phyloP scores from a whole-genome alignment of 2,888 invertebrate genomes.

The Hirudinaria manillensis region DNA sequence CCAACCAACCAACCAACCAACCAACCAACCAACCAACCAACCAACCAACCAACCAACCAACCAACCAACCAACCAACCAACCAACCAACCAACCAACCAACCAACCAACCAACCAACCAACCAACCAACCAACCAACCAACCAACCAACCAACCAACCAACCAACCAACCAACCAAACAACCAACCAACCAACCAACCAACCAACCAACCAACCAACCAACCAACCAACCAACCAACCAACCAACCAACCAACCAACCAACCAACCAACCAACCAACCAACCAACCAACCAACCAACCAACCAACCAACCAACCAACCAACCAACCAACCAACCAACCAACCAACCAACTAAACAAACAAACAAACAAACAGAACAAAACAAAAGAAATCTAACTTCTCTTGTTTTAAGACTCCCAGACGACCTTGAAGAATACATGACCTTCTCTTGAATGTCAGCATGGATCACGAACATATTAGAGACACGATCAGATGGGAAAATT shows the following conservation, averaged over 20 bases:
- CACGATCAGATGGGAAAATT: no score
- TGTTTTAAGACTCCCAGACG: no score
- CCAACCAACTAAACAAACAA: conserved; percentile 4
- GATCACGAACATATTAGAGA: no score
- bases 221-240: conserved; percentile 28
- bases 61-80: conserved; percentile 22
- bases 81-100: conserved; percentile 24
- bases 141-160: conserved; percentile 28
- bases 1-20: conserved; percentile 23
- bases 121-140: conserved; percentile 27
- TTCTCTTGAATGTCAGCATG: no score
- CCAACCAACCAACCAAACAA: conserved; percentile 27
- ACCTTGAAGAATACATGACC: no score
- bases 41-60: conserved; percentile 21
- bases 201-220: conserved; percentile 28
- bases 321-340: conserved; percentile 28
- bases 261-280: conserved; percentile 23
- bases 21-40: conserved; percentile 22
- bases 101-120: conserved; percentile 28
- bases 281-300: conserved; percentile 28
- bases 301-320: conserved; percentile 28
- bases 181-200: conserved; percentile 25
- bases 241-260: conserved; percentile 28
- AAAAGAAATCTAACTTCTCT: no score
- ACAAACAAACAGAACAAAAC: not conserved